Evolutionary conservation across 1,140 invertebrate species (phyloP).

Genomic region (Rhysida immarginata): DNA sequence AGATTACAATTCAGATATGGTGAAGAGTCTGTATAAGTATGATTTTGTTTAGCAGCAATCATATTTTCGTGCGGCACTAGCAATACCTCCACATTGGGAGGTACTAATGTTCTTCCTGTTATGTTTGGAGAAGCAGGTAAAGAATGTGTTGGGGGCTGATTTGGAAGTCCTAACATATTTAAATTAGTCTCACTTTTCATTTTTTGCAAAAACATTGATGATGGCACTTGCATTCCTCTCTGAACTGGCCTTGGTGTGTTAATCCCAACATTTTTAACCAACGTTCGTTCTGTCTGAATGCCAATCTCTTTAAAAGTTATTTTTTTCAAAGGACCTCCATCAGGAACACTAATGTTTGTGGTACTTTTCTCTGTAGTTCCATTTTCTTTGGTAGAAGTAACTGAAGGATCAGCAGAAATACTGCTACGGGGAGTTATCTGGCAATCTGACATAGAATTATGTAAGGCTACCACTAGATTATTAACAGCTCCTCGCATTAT

Average conservation of each 20-base stretch:
- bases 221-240: not conserved
- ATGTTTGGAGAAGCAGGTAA: not conserved
- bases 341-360: not conserved
- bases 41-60: not conserved
- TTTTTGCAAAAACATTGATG: not conserved
- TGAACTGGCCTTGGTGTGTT: not conserved
- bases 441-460: not conserved
- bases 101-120: not conserved
- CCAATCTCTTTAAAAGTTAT: not conserved
- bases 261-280: not conserved
- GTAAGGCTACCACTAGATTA: not conserved
- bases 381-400: too few species aligned
- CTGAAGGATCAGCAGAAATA: not conserved
- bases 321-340: not conserved
- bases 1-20: not conserved
- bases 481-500: slow-evolving; percentile 4
- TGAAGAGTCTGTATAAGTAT: not conserved
- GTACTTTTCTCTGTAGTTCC: not conserved
- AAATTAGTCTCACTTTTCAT: slow-evolving; percentile 7
- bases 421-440: not conserved
- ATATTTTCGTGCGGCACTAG: not conserved
- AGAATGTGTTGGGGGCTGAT: not conserved
- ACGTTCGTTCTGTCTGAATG: not conserved
- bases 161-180: not conserved
- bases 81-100: not conserved